These are phyloP conservation scores for Loxodonta africana DNA, from an alignment of 2,113 vertebrate species.

Conservation along the genomic window DNA sequence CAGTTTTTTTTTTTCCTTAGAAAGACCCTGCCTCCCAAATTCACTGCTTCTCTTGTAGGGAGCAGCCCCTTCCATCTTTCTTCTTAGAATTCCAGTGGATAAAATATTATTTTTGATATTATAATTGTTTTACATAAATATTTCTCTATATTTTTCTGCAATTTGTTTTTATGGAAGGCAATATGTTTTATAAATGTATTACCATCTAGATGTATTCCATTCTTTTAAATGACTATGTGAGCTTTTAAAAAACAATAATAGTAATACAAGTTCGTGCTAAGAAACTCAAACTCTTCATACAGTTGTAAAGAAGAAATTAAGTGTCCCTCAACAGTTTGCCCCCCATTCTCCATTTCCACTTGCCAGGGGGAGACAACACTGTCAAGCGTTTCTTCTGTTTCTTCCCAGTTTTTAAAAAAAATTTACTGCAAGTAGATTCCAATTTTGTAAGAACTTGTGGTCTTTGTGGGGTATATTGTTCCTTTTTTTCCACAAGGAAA, in stretches of 20 bases:
- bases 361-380: not conserved
- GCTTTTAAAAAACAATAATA: not conserved
- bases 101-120: not conserved
- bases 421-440: not conserved
- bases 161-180: not conserved
- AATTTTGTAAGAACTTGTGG: slow-evolving; percentile 8
- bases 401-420: not conserved
- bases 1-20: too few relatives aligned
- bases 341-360: not conserved
- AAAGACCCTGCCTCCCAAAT: too few relatives aligned
- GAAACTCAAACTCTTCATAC: not conserved
- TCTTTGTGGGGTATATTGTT: not conserved
- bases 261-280: not conserved
- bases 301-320: not conserved
- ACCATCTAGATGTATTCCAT: not conserved
- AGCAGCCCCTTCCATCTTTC: too few relatives aligned
- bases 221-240: not conserved
- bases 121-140: not conserved
- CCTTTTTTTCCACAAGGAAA: not conserved
- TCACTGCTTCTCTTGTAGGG: too few relatives aligned
- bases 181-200: slow-evolving; percentile 5
- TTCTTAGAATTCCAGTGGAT: not conserved
- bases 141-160: not conserved
- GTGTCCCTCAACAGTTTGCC: not conserved
- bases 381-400: not conserved